Base-by-base conservation (phyloP, 1,140 invertebrate species). In the Drosophila serrata region DNA sequence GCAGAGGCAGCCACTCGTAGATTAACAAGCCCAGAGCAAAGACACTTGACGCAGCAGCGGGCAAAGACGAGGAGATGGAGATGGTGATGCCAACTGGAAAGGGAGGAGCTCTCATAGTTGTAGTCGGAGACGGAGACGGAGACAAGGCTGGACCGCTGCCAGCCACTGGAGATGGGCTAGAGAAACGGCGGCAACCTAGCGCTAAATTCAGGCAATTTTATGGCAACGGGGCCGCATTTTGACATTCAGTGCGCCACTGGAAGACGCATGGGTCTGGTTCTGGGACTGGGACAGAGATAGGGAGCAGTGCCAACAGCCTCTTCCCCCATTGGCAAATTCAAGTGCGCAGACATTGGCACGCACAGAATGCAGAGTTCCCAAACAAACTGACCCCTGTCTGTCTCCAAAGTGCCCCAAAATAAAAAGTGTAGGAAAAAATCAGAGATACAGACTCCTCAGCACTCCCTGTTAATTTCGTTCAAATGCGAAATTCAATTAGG, bases 181-280 rank as follows among this genome's bases (percentile, higher is more conserved):
- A 63, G 62, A 53, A 57, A 22, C 49, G 61, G 45, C 56, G 57
- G 49, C 58, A 81, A 75, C 79, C 80, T 79, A 90, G 78, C 85
- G 85, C 85, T 90, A 90, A 90, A 90, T 90, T 90, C 81, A 81
- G 81, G 81, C 85, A 90, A 90, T 90, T 90, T 90, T 85, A 90
- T 90, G 85, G 78, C 85, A 90, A 49, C 46, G 64, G 40, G 42
- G 74, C 73, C 73, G 64, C 61, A 56, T 90, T 90, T 79, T 90
- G 84, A 90, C 84, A 64, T 88, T 74, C 76, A 79, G 65, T 82
- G 82, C 62, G 78, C 79, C 82, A 87, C 82, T 86, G 82, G 61
- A 87, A 87, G 82, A 87, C 61, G 73, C 82, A 87, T 87, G 79
- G 48, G 67, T 84, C 81, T 84, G 76, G 46, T 15, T 49, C 46